Base-by-base conservation (phyloP, 2,888 invertebrate genomes). In the Trichogramma evanescens region DNA sequence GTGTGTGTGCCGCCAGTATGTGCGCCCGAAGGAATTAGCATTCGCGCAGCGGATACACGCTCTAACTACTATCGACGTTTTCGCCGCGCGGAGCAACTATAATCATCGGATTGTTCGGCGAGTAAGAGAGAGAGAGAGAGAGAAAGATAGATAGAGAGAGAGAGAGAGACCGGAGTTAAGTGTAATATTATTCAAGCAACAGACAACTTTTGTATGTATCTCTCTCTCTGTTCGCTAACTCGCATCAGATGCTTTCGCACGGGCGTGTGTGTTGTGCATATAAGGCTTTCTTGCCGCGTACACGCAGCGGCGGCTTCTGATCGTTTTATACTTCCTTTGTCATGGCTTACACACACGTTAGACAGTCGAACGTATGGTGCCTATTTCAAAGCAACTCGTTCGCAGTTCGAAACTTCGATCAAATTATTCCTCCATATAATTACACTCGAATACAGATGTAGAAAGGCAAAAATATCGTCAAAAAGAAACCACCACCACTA, bases 51-150 rank as follows among this genome's bases (percentile, higher is more conserved):
- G n/a, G 77, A 77, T 77, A 72, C 74, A 75, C 77, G 77, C 73
- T 77, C 77, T 75, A 77, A 77, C 77, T 77, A 72, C 76, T 77
- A 76, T 77, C 77, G 77, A 76, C 76, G 76, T 73, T 63, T 73
- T 71, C 71, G 71, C 69, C 72, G 26, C 26, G 26, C 26, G 26
- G 26, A 26, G 26, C 26, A 76, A 77, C 75, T 76, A 77, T 77
- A 77, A 77, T 77, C 77, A 77, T 74, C 71, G 71, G 68, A 73
- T 72, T 72, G 69, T 71, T 62, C 13, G 13, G 48, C 53, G 26
- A 26, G 9, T 44, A 44, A 46, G 46, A 46, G 46, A 46, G 46
- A 45, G 45, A 45, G 45, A 45, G 45, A 45, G 45, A 46, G 46
- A 46, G 46, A 46, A 5, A 46, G 46, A 56, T 44, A 70, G 71